A percentile compares a stretch with the other conserved stretches of the same genome.
These are phyloP conservation scores for Philereme vetulata DNA, from an alignment of 2,888 invertebrate species.

Conservation along the genomic window DNA sequence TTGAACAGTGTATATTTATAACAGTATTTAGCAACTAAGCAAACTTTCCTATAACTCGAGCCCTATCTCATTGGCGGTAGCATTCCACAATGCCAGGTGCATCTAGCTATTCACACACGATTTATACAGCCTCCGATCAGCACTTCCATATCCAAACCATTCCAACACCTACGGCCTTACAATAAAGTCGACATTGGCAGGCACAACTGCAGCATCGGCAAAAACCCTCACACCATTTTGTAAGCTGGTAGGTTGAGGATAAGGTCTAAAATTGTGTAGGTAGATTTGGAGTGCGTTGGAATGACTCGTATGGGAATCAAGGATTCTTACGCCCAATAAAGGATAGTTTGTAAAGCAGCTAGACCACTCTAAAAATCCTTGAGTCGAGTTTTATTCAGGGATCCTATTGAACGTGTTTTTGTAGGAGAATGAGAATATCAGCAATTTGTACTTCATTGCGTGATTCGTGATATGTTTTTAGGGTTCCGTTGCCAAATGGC, in stretches of 20 bases:
- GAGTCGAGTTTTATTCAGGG: slow-evolving; percentile 12
- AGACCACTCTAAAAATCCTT: slow-evolving; percentile 19
- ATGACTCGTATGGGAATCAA: slow-evolving; percentile 26
- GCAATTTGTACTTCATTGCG: too few species aligned
- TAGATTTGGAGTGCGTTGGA: background rate
- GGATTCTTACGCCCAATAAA: slow-evolving; percentile 25
- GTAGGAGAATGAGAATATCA: slow-evolving; percentile 1
- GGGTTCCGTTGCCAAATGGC: too few species aligned
- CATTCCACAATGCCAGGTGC: slow-evolving; percentile 72
- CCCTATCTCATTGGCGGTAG: slow-evolving; percentile 43
- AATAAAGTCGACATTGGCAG: slow-evolving; percentile 7
- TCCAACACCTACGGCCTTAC: background rate
- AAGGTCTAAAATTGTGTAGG: slow-evolving; percentile 18
- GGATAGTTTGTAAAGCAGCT: slow-evolving; percentile 18
- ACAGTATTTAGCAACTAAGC: too few species aligned
- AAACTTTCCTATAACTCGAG: slow-evolving; percentile 35
- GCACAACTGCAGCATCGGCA: background rate
- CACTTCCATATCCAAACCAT: slow-evolving; percentile 15
- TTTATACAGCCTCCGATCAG: slow-evolving; percentile 43
- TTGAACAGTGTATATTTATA: too few species aligned
- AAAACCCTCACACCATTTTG: slow-evolving; percentile 1
- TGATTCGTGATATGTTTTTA: too few species aligned
- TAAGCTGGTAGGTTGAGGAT: background rate
- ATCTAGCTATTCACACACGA: slow-evolving; percentile 54
- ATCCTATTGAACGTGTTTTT: slow-evolving; percentile 11